Percentiles rank a stretch among this genome's conserved stretches.
These are phyloP conservation scores for Montipora capitata DNA, from an alignment of 92 coral and sea anemone species.

Conservation along the genomic window DNA sequence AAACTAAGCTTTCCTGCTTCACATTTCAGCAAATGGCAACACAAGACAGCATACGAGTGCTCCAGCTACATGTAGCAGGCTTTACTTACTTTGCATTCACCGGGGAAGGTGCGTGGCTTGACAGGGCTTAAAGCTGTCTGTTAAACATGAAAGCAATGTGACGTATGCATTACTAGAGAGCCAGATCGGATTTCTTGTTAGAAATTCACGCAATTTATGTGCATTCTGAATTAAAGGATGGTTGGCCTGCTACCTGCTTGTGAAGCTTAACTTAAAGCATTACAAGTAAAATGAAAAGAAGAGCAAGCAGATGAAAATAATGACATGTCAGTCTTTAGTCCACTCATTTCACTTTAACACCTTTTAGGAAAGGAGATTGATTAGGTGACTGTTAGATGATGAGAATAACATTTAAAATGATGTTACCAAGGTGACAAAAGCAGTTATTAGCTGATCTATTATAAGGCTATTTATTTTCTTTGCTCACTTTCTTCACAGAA, in stretches of 20 bases:
- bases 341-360: too few species aligned
- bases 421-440: too few species aligned
- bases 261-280: neutral
- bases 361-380: too few species aligned
- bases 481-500: too few species aligned
- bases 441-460: too few species aligned
- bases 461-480: too few species aligned
- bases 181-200: neutral
- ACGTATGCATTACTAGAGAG: conserved; percentile 39
- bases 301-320: neutral
- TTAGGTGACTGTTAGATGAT: too few species aligned
- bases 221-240: neutral
- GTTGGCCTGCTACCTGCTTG: neutral
- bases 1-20: neutral
- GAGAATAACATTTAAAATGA: too few species aligned
- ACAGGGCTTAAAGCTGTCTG: conserved; percentile 94
- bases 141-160: conserved; percentile 67
- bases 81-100: conserved; percentile 76
- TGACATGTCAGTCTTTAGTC: too few species aligned
- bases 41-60: neutral
- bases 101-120: conserved; percentile 76
- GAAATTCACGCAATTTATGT: neutral
- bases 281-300: neutral
- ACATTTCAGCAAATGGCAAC: neutral
- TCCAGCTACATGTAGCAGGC: neutral